These are phyloP conservation scores for Pipistrellus kuhlii DNA, from an alignment of 2,797 vertebrate genomes.

Conservation along the genomic window DNA sequence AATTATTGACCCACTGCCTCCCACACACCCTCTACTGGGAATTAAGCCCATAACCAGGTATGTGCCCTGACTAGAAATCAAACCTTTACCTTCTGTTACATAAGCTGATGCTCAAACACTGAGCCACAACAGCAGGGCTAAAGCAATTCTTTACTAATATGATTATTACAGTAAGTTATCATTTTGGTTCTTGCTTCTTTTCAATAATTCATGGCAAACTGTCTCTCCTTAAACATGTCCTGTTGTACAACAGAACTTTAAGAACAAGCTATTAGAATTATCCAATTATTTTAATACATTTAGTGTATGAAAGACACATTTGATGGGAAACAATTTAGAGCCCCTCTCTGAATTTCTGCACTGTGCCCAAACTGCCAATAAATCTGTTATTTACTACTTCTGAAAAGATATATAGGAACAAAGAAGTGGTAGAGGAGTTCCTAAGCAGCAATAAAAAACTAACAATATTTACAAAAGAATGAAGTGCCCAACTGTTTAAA, in stretches of 20 bases:
- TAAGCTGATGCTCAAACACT: too few relatives aligned
- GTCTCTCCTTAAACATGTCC: constrained; percentile 38
- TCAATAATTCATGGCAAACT: constrained; percentile 30
- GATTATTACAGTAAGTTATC: constrained; percentile 49
- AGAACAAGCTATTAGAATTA: constrained; percentile 62
- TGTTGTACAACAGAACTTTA: constrained; percentile 57
- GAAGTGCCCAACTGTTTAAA: constrained; percentile 53
- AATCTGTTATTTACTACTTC: constrained; percentile 76
- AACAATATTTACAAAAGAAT: constrained; percentile 68
- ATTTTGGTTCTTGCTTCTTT: constrained; percentile 24
- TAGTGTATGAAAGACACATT: constrained; percentile 66
- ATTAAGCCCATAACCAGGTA: too few relatives aligned
- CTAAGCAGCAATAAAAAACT: constrained; percentile 64
- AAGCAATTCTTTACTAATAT: constrained; percentile 52
- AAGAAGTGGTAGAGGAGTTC: constrained; percentile 62
- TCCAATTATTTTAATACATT: constrained; percentile 71
- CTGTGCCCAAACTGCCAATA: constrained; percentile 59
- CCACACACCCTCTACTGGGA: too few relatives aligned
- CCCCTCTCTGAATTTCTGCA: constrained; percentile 49
- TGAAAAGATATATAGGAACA: constrained; percentile 56
- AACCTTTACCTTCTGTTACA: too few relatives aligned
- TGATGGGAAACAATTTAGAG: constrained; percentile 62
- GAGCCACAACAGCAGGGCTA: background rate
- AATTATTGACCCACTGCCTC: too few relatives aligned
- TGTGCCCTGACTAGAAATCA: too few relatives aligned